Percentiles rank a stretch among this genome's conserved stretches.
These are phyloP conservation scores for Orgyia antiqua DNA, from an alignment of 2,888 invertebrate genomes.

Conservation along the genomic window DNA sequence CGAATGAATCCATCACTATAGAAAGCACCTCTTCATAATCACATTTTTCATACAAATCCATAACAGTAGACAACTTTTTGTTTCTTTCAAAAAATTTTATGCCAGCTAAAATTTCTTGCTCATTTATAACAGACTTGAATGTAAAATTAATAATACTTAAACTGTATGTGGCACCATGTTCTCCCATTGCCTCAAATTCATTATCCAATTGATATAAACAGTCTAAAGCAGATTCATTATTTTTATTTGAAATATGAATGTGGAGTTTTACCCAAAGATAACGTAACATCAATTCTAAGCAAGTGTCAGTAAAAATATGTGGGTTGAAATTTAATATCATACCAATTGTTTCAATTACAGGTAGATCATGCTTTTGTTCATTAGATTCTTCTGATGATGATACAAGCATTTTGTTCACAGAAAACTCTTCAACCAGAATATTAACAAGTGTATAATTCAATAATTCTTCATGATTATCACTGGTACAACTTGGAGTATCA, in stretches of 20 bases:
- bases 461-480: constrained; percentile 50
- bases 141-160: constrained; percentile 57
- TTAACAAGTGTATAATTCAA: constrained; percentile 55
- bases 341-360: constrained; percentile 56
- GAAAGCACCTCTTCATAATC: constrained; percentile 81
- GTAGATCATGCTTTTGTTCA: constrained; percentile 46
- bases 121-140: constrained; percentile 55
- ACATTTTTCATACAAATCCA: constrained; percentile 81
- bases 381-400: constrained; percentile 32
- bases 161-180: constrained; percentile 46
- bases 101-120: constrained; percentile 47
- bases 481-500: constrained; percentile 57
- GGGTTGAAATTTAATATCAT: constrained; percentile 53
- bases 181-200: constrained; percentile 67
- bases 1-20: constrained; percentile 83
- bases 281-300: constrained; percentile 54
- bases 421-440: constrained; percentile 60
- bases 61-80: constrained; percentile 80
- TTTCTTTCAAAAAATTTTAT: constrained; percentile 69
- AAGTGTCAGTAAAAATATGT: constrained; percentile 48
- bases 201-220: constrained; percentile 58
- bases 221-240: constrained; percentile 60
- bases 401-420: constrained; percentile 53
- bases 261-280: constrained; percentile 67
- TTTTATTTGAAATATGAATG: constrained; percentile 56